Base-by-base conservation (phyloP, 2,888 invertebrate genomes). In the Morpho helenor region DNA sequence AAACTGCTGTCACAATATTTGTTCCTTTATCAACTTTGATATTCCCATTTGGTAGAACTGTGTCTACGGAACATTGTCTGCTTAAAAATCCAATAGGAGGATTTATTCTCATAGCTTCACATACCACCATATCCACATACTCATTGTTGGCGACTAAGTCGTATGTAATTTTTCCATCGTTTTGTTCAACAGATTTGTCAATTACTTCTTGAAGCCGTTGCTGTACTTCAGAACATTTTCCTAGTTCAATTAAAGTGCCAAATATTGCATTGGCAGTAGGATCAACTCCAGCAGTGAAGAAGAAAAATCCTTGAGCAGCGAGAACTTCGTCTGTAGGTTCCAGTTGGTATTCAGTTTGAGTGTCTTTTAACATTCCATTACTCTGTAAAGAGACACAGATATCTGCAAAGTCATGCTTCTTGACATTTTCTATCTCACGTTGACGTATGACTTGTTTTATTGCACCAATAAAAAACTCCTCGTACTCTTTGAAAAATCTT, bases 241-340 rank as follows among this genome's bases (percentile, higher is more conserved):
- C 86, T 0, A 89, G 66, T 66, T 82, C 78, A 39, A 79, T 69
- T 2, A 84, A 62, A 1, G 74, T 67, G 10, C 69, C 72, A 57
- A 76, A 78, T 57, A 87, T 73, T 2, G 74, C 70, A 6, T 76
- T 71, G 0, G 87, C 82, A 2, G 79, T 74, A 1, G 87, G 82
- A 45, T 87, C 87, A 2, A 82, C 81, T 0, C 88, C 89, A 41
- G 85, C 88, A 45, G 72, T 66, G 54, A 81, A 84, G 64, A 84
- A 86, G 64, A 87, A 79, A 56, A 87, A 82, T 0, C 77, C 80
- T 64, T 87, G 84, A 7, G 83, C 80, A 5, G 80, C 76, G 31
- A 84, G 57, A 6, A 80, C 40, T 52, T 79, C 83, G 52, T 82
- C 83, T 0, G 84, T 81, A 0, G 87, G 79, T 42, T 79, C 71